phyloP scores from a whole-genome alignment of 2,113 vertebrate genomes.

The Egretta garzetta region DNA sequence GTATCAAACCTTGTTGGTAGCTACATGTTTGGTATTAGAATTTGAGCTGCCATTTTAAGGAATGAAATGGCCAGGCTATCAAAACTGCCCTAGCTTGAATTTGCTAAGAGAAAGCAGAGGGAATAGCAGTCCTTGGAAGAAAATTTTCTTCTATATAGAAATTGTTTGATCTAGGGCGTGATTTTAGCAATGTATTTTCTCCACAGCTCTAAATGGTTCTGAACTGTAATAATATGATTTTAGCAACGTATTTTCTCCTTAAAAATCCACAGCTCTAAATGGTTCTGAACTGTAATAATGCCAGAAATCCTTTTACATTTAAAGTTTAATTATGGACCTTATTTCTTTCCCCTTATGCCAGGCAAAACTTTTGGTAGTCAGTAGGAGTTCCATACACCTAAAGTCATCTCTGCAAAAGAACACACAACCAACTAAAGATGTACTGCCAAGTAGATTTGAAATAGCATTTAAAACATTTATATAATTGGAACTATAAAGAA shows the following conservation, averaged over 20 bases:
- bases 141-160: not conserved
- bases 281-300: not conserved
- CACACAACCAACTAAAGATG: not conserved
- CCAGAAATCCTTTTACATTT: not conserved
- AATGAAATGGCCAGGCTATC: not conserved
- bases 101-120: not conserved
- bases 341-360: not conserved
- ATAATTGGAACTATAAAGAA: not conserved
- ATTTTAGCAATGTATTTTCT: not conserved
- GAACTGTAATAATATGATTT: not conserved
- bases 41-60: not conserved
- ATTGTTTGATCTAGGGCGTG: not conserved
- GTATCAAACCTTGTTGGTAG: not conserved
- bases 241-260: too few species aligned
- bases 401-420: not conserved
- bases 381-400: not conserved
- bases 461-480: not conserved
- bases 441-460: not conserved
- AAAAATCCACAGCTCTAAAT: not conserved
- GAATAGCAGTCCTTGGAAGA: not conserved
- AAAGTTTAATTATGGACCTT: not conserved
- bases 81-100: not conserved
- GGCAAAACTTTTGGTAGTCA: not conserved
- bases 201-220: too few species aligned
- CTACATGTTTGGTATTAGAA: not conserved